Conservation (phyloP, 1,140 invertebrate species). For the Ridgeia piscesae region DNA sequence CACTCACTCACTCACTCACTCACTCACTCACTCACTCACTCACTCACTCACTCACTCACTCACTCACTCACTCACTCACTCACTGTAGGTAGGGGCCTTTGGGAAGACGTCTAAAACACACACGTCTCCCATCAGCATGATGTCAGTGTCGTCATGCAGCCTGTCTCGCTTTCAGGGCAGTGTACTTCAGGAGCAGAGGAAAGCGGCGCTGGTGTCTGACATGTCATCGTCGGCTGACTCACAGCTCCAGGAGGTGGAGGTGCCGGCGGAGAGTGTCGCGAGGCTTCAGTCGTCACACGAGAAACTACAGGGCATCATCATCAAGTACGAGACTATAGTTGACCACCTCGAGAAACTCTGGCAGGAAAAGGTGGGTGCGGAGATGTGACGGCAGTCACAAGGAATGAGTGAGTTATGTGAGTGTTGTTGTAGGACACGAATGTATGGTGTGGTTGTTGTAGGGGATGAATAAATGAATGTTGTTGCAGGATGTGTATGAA, state of each 20-base stretch:
- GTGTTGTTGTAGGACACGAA: not conserved
- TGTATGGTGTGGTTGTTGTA: not conserved
- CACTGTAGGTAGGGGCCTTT: not conserved
- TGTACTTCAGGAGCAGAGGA: slow-evolving; percentile 32
- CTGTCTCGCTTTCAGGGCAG: slow-evolving; percentile 32
- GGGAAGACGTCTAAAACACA: not conserved
- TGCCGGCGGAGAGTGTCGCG: slow-evolving; percentile 28
- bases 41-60: too few relatives aligned
- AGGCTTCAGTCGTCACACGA: slow-evolving; percentile 30
- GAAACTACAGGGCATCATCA: slow-evolving; percentile 34
- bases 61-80: too few relatives aligned
- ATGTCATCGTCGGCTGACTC: slow-evolving; percentile 20
- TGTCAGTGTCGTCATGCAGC: not conserved
- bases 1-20: too few relatives aligned
- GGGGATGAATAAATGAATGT: too few relatives aligned
- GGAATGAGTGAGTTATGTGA: too few relatives aligned
- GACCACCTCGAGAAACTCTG: slow-evolving; percentile 37
- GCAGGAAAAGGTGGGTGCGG: slow-evolving; percentile 33
- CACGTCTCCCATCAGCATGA: not conserved
- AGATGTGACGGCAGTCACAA: too few relatives aligned
- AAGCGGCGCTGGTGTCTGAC: not conserved
- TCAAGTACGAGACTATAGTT: slow-evolving; percentile 40
- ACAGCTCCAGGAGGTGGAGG: not conserved
- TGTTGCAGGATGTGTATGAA: too few relatives aligned
- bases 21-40: too few relatives aligned